Evolutionary conservation across 2,888 invertebrate genomes (phyloP).

Genomic region (Criorhina ranunculi): DNA sequence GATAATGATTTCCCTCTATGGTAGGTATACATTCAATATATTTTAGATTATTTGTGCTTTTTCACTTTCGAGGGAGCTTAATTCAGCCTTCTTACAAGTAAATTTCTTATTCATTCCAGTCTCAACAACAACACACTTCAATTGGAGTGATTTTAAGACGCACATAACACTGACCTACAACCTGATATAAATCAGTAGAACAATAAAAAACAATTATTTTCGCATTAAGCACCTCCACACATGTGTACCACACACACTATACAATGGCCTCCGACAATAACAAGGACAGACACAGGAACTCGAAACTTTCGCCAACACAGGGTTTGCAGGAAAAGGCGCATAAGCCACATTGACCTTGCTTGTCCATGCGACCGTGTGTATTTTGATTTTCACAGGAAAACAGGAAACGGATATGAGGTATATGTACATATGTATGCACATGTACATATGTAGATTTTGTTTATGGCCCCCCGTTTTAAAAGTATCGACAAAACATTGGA

Average conservation of each 20-base stretch:
- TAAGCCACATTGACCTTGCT: slow-evolving; percentile 45
- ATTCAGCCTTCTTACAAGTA: too few species aligned
- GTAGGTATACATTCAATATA: too few species aligned
- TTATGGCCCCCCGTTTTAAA: slow-evolving; percentile 13
- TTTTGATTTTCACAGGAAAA: slow-evolving; percentile 8
- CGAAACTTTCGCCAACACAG: slow-evolving; percentile 17
- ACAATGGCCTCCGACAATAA: slow-evolving; percentile 20
- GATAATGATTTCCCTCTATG: too few species aligned
- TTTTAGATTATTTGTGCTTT: too few species aligned
- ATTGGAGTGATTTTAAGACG: neutral
- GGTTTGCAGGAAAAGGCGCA: slow-evolving; percentile 31
- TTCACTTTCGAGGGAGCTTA: too few species aligned
- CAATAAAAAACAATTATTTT: slow-evolving; percentile 1
- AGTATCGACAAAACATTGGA: neutral
- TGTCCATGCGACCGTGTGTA: slow-evolving; percentile 10
- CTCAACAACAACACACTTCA: neutral
- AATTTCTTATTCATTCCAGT: neutral
- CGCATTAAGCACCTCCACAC: neutral
- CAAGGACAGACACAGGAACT: slow-evolving; percentile 42
- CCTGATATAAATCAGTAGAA: neutral
- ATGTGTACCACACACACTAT: neutral
- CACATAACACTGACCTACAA: neutral
- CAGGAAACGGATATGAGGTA: slow-evolving; percentile 22
- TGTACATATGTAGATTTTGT: slow-evolving; percentile 15
- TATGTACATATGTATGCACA: too few species aligned